These are phyloP conservation scores for Corythornis vintsioides DNA, from an alignment of 2,113 vertebrate species.

Conservation along the genomic window DNA sequence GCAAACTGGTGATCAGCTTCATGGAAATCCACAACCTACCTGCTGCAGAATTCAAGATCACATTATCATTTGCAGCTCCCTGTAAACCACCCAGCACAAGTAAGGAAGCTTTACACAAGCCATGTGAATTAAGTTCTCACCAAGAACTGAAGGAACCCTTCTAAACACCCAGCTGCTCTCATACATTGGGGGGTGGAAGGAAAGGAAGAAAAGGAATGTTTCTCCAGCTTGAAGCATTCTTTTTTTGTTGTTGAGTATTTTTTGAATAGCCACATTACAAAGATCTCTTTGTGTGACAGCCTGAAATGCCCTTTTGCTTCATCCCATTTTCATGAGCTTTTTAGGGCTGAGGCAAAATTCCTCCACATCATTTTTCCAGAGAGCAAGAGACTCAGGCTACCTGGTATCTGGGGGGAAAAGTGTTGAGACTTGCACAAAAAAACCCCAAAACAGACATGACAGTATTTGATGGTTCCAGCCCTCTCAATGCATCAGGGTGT, in stretches of 20 bases:
- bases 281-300: not conserved
- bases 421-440: too few species aligned
- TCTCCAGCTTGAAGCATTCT: not conserved
- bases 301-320: not conserved
- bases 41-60: not conserved
- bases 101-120: not conserved
- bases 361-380: not conserved
- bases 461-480: not conserved
- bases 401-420: not conserved
- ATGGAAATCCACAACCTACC: not conserved
- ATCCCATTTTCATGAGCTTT: not conserved
- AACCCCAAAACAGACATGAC: not conserved
- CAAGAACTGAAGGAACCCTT: not conserved
- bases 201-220: not conserved
- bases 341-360: not conserved
- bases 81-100: not conserved
- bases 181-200: rapidly evolving
- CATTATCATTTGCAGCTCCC: rapidly evolving
- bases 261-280: not conserved
- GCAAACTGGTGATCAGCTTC: rapidly evolving
- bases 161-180: not conserved
- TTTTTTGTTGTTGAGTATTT: not conserved
- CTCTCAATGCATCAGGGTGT: rapidly evolving
- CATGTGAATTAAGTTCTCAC: not conserved
- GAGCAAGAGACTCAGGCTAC: not conserved